A percentile compares a stretch with the other conserved stretches of the same genome.
phyloP scores from a whole-genome alignment of 2,113 vertebrate species.

The Clarias macrocephalus region DNA sequence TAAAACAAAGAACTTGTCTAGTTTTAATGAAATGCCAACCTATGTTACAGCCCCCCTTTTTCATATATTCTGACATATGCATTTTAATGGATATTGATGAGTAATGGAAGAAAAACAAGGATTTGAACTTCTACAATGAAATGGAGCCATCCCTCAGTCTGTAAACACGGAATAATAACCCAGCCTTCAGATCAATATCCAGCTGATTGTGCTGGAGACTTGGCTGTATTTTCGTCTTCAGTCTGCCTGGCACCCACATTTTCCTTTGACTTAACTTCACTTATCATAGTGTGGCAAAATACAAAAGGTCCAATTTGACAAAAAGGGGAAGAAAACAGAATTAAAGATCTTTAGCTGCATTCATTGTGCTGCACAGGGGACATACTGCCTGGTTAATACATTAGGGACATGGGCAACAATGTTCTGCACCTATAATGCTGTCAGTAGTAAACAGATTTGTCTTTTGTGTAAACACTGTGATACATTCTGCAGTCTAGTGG shows the following conservation, averaged over 20 bases:
- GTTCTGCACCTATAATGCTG: not conserved
- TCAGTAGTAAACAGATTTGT: not conserved
- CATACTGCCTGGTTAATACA: constrained; percentile 3
- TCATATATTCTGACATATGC: constrained; percentile 48
- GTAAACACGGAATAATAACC: constrained; percentile 53
- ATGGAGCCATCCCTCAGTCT: constrained; percentile 50
- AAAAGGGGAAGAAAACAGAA: not conserved
- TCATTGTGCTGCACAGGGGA: not conserved
- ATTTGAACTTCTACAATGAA: constrained; percentile 41
- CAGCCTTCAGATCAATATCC: constrained; percentile 58
- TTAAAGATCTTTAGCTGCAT: constrained; percentile 19
- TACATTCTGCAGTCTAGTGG: not conserved
- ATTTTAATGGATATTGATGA: constrained; percentile 30
- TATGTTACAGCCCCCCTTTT: constrained; percentile 44
- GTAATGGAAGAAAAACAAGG: constrained; percentile 32
- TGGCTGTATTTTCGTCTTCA: constrained; percentile 35
- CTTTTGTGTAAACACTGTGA: constrained; percentile 4
- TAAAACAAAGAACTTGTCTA: constrained; percentile 50
- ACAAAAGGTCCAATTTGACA: constrained; percentile 19
- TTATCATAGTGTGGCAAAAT: constrained; percentile 25
- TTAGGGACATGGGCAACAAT: constrained; percentile 10
- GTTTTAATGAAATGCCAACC: constrained; percentile 52
- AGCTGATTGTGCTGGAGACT: constrained; percentile 50
- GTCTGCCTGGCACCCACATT: constrained; percentile 48
- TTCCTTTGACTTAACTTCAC: constrained; percentile 42